Percentiles rank a stretch among this genome's conserved stretches.
Evolutionary conservation across 2,888 invertebrate genomes (phyloP).

Genomic region (Julus scanicus): DNA sequence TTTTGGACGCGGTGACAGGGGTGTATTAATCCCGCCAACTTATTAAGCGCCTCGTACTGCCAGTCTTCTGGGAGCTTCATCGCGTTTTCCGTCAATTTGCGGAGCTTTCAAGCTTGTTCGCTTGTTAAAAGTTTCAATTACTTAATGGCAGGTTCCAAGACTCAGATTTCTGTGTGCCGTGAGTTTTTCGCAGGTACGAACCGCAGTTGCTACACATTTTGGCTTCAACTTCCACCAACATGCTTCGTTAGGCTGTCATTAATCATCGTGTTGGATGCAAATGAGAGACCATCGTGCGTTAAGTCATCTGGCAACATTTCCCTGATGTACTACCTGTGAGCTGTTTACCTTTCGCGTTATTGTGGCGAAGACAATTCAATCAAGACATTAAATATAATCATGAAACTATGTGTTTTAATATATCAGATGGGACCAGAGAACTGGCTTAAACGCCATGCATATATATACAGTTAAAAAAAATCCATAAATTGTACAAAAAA

Average conservation of each 20-base stretch:
- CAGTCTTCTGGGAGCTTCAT: background rate
- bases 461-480: too few relatives aligned
- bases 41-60: background rate
- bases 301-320: background rate
- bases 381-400: too few relatives aligned
- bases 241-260: background rate
- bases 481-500: too few relatives aligned
- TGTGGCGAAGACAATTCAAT: too few relatives aligned
- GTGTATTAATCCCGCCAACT: background rate
- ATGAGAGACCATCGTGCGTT: background rate
- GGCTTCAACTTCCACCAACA: background rate
- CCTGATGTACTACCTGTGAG: too few relatives aligned
- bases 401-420: too few relatives aligned
- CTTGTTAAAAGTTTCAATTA: slow-evolving; percentile 32
- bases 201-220: background rate
- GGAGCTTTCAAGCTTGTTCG: slow-evolving; percentile 37
- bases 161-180: background rate
- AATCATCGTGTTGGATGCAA: background rate
- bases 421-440: too few relatives aligned
- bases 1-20: background rate
- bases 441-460: too few relatives aligned
- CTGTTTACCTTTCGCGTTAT: too few relatives aligned
- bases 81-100: slow-evolving; percentile 29
- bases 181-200: background rate
- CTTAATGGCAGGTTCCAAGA: background rate